Base-by-base conservation (phyloP, 2,797 vertebrate species). In the Sebastes elongatus region DNA sequence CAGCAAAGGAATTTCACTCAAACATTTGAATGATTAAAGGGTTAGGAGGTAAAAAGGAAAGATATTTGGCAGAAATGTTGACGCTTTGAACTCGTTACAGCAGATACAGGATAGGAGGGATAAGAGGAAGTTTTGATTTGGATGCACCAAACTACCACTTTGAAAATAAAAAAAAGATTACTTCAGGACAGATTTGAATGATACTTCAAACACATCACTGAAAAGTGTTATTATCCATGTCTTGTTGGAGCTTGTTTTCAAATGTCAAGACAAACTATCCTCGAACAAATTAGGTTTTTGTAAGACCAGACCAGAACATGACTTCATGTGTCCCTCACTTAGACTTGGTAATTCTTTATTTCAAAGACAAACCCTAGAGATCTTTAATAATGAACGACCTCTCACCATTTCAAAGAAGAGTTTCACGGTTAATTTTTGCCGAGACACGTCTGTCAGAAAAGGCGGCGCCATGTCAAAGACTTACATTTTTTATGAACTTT, bases 401-500 rank as follows among this genome's bases (percentile, higher is more conserved):
- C 82, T 87, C 80, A 63, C 3, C 18, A 74, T 89, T 91, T 93
- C 88, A 92, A 89, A 92, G 85, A 33, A 33, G 69, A 67, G 61
- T 76, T 87, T 89, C 81, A 71, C 49, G 32, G 79, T 81, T 90
- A 63, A 84, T 88, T 87, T 87, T 81, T 8, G 16, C 75, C 23
- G 76, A 76, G 78, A 77, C 28, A 38, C 27, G 87, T 92, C 90
- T 89, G 87, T 93, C 89, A 92, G 57, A 61, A 55, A 27, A 83
- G 82, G 66, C 87, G 30, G 77, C 74, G 22, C 85, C 6, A 22
- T 88, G 88, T 88, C 89, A 90, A 68, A 86, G 83, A 81, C 71
- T 3, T 92, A 38, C 83, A 93, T 94, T 84, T 93, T 94, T 95
- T 63, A 93, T 93, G 86, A 93, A 84, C 84, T 89, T 92, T 91